Conservation (phyloP, 1,140 invertebrate genomes). For the Drosophila tsacasi region DNA sequence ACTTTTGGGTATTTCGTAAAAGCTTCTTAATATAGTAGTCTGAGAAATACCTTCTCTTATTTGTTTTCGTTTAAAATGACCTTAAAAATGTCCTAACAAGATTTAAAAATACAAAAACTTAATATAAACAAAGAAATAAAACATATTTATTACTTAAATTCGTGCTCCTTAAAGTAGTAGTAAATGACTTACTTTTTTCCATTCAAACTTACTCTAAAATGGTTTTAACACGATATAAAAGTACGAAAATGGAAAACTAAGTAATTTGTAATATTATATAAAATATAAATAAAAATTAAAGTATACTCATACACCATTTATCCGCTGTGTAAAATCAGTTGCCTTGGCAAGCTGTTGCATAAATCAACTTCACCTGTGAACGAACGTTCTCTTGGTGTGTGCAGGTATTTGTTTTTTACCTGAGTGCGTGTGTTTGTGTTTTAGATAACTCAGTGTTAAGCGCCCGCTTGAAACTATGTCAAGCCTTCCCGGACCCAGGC, state of each 20-base stretch:
- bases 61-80: neutral
- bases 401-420: slow-evolving; percentile 28
- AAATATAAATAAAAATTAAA: too few species aligned
- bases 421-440: slow-evolving; percentile 47
- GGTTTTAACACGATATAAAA: neutral
- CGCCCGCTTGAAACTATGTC: slow-evolving; percentile 71
- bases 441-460: slow-evolving; percentile 57
- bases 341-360: slow-evolving; percentile 76
- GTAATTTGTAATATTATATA: too few species aligned
- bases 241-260: too few species aligned
- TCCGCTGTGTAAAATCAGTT: slow-evolving; percentile 46
- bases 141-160: too few species aligned
- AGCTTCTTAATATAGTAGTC: neutral
- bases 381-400: slow-evolving; percentile 14
- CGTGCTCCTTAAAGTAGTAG: too few species aligned
- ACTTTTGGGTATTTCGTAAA: too few species aligned
- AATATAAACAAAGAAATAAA: too few species aligned
- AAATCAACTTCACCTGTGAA: slow-evolving; percentile 71
- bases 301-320: neutral
- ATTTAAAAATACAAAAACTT: too few species aligned
- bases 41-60: neutral
- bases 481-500: slow-evolving; percentile 48
- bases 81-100: neutral
- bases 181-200: too few species aligned
- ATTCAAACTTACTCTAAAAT: neutral